Conservation (phyloP, 64 coral and sea anemone genomes). For the Anthopleura sola region DNA sequence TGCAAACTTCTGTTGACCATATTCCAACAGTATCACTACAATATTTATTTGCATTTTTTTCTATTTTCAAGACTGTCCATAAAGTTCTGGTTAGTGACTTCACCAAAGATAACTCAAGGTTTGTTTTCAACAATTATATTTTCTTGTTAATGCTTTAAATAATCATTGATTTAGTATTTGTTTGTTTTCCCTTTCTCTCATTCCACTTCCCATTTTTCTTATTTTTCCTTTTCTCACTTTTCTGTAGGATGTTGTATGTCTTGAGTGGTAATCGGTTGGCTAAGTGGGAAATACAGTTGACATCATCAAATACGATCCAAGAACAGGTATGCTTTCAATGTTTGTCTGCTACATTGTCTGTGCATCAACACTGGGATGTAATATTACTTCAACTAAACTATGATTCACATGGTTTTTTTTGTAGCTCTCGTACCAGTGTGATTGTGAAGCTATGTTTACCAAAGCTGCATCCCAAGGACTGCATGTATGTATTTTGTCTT, state of each 20-base stretch:
- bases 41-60: background rate
- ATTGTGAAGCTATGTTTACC: conserved; percentile 43
- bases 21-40: background rate
- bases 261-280: conserved; percentile 52
- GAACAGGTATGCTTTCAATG: conserved; percentile 49
- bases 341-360: too few relatives aligned
- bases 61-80: conserved; percentile 21
- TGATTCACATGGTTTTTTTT: background rate
- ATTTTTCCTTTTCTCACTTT: background rate
- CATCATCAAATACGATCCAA: conserved; percentile 13
- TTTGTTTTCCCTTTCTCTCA: background rate
- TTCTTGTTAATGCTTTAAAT: background rate
- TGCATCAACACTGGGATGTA: too few relatives aligned
- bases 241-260: conserved; percentile 49
- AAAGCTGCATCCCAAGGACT: conserved; percentile 10
- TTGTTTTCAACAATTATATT: background rate
- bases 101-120: conserved; percentile 40
- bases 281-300: conserved; percentile 38
- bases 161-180: background rate
- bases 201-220: background rate
- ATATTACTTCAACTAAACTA: too few relatives aligned
- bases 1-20: background rate
- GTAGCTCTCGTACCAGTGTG: conserved; percentile 33
- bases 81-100: conserved; percentile 44
- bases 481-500: conserved; percentile 14